Conservation (phyloP, 2,888 invertebrate species). For the Mimumesa dahlbomi region DNA sequence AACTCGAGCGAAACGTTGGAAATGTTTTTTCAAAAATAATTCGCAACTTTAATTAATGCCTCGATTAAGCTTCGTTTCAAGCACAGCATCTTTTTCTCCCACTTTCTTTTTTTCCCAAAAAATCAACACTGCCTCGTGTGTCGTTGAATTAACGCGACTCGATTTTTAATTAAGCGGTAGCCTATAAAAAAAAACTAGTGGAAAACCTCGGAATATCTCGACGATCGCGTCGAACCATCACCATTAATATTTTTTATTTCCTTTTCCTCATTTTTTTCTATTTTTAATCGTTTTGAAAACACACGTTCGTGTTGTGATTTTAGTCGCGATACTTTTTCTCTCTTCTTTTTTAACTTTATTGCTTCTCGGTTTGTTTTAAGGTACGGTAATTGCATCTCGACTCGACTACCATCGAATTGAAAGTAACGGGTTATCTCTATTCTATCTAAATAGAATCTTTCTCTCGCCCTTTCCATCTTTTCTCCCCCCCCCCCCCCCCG, state of each 20-base stretch:
- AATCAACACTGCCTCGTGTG: conserved; percentile 26
- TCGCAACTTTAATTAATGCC: too few species aligned
- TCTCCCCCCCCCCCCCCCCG: neutral
- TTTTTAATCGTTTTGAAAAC: too few species aligned
- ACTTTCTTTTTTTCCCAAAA: conserved; percentile 9
- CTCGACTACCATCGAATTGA: conserved; percentile 25
- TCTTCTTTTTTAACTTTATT: conserved; percentile 38
- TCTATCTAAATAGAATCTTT: conserved; percentile 29
- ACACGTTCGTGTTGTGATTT: conserved; percentile 27
- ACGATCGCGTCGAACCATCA: conserved; percentile 8
- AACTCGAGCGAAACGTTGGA: too few species aligned
- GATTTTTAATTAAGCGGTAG: conserved; percentile 1
- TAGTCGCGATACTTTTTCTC: conserved; percentile 22
- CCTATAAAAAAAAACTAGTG: conserved; percentile 8
- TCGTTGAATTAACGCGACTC: conserved; percentile 22
- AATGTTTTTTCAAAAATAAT: too few species aligned
- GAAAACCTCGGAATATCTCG: conserved; percentile 7
- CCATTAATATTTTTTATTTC: conserved; percentile 4
- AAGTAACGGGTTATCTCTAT: conserved; percentile 34
- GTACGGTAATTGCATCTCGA: conserved; percentile 31
- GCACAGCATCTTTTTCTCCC: too few species aligned
- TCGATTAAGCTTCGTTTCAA: too few species aligned
- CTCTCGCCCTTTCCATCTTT: neutral
- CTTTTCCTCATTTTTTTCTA: neutral
- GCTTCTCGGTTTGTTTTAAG: conserved; percentile 39